These are phyloP conservation scores for Acrobeloides nanus DNA, from an alignment of 2,888 invertebrate genomes.

Conservation along the genomic window DNA sequence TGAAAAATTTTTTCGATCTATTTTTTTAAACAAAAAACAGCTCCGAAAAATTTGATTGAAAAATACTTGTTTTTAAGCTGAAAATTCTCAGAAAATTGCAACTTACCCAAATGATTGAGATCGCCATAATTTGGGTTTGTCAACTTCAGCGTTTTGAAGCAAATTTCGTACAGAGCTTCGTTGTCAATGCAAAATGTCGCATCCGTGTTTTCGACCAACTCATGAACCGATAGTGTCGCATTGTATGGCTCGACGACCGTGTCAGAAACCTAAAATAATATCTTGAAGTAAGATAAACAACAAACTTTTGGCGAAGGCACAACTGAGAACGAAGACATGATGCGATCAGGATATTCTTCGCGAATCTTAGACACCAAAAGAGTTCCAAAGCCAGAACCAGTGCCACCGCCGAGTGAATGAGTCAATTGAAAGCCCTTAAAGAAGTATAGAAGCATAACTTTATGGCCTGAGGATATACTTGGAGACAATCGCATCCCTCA, in stretches of 20 bases:
- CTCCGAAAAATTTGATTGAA: too few species aligned
- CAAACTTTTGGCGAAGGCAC: constrained; percentile 37
- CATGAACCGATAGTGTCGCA: constrained; percentile 61
- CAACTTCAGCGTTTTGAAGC: constrained; percentile 61
- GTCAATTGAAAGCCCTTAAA: constrained; percentile 72
- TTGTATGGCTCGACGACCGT: constrained; percentile 68
- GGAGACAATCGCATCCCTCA: constrained; percentile 78
- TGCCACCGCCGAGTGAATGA: constrained; percentile 76
- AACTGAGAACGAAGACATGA: constrained; percentile 94
- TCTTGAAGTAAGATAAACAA: too few species aligned
- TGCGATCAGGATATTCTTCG: constrained; percentile 94
- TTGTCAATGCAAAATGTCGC: constrained; percentile 60
- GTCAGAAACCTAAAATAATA: too few species aligned
- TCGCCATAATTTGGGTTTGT: constrained; percentile 77
- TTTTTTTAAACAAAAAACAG: too few species aligned
- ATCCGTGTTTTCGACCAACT: constrained; percentile 55
- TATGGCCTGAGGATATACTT: constrained; percentile 59
- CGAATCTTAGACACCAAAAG: constrained; percentile 87
- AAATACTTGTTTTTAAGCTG: background rate
- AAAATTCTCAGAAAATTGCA: too few species aligned
- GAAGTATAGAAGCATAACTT: too few species aligned
- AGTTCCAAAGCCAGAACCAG: constrained; percentile 81
- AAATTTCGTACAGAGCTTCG: constrained; percentile 61
- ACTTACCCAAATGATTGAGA: constrained; percentile 68
- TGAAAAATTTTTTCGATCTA: too few species aligned